phyloP scores from a whole-genome alignment of 2,888 invertebrate species.

The Ophion slaviceki region DNA sequence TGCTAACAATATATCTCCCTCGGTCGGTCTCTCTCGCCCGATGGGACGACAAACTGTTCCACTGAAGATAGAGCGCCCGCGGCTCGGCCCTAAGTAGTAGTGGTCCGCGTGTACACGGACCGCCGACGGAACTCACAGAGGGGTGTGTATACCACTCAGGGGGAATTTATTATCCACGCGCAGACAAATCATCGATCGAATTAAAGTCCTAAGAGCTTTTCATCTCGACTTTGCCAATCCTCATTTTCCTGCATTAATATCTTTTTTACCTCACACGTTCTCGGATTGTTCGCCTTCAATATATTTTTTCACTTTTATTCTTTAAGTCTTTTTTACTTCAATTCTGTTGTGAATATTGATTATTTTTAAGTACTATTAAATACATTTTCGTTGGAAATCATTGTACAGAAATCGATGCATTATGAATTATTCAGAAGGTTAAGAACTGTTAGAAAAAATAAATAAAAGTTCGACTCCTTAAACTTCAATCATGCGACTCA shows the following conservation, averaged over 20 bases:
- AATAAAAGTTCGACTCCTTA: not conserved
- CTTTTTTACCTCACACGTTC: not conserved
- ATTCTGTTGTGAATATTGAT: too few species aligned
- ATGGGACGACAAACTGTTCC: slow-evolving; percentile 56
- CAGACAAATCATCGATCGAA: slow-evolving; percentile 34
- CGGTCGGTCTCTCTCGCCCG: slow-evolving; percentile 17
- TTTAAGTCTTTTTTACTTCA: not conserved
- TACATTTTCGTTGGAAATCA: too few species aligned
- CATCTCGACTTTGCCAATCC: not conserved
- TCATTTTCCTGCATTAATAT: not conserved
- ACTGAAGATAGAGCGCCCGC: slow-evolving; percentile 34
- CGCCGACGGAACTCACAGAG: slow-evolving; percentile 10
- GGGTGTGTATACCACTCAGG: slow-evolving; percentile 9
- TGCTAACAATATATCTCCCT: not conserved
- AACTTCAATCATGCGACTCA: not conserved
- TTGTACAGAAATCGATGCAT: not conserved
- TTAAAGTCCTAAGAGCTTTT: not conserved
- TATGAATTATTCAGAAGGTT: not conserved
- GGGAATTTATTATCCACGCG: slow-evolving; percentile 33
- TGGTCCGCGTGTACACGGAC: slow-evolving; percentile 25
- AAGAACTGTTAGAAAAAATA: not conserved
- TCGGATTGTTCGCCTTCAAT: too few species aligned
- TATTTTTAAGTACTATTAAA: too few species aligned
- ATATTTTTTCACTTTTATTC: not conserved
- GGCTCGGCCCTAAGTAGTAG: slow-evolving; percentile 10